Conservation (phyloP, 1,140 invertebrate genomes). For the Chlorops oryzae region DNA sequence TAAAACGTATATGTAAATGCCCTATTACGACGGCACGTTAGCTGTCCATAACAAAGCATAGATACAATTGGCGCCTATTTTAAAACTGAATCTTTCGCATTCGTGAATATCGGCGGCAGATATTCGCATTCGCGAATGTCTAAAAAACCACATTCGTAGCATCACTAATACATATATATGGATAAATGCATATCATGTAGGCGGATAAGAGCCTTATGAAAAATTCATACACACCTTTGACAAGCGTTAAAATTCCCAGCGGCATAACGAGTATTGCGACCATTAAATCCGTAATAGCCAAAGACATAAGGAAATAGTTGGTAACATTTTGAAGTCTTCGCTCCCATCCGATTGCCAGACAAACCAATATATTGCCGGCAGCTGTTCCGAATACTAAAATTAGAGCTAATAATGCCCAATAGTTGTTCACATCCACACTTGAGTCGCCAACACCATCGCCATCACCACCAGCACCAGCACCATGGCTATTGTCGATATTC, state of each 20-base stretch:
- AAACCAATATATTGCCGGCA: constrained; percentile 89
- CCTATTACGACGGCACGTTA: no score
- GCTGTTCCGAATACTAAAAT: constrained; percentile 81
- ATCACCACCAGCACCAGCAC: no score
- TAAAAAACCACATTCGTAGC: background rate
- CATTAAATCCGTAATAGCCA: constrained; percentile 92
- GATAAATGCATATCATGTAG: background rate
- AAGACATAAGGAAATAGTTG: constrained; percentile 92
- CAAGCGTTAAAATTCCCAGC: constrained; percentile 71
- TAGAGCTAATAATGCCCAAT: constrained; percentile 69
- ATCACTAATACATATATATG: background rate
- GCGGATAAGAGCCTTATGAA: background rate
- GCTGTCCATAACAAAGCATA: no score
- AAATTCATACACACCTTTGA: constrained; percentile 58
- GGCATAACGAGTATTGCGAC: constrained; percentile 90
- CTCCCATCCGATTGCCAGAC: constrained; percentile 84
- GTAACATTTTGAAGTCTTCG: constrained; percentile 87
- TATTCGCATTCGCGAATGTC: background rate
- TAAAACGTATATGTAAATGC: no score
- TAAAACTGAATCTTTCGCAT: no score
- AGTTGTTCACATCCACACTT: constrained; percentile 57
- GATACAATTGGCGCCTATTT: no score
- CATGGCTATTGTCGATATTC: no score
- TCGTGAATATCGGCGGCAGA: background rate
- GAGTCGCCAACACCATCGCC: no score